Evolutionary conservation across 2,888 invertebrate genomes (phyloP).

Genomic region (Malachius bipustulatus): DNA sequence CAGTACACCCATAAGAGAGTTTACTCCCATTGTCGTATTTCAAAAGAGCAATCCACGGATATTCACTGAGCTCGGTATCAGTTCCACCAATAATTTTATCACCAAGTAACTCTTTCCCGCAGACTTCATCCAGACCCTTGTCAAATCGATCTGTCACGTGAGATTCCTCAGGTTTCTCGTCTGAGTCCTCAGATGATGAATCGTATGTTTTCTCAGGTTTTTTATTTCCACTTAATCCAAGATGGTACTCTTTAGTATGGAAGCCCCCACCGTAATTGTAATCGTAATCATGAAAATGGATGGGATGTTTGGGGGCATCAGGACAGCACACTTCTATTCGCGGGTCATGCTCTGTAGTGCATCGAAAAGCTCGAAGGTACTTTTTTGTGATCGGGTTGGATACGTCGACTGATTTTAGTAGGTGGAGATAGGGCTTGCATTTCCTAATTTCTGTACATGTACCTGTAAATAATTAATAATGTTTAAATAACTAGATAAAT

Average conservation of each 20-base stretch:
- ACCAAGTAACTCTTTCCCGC: constrained; percentile 45
- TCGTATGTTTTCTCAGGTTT: no score
- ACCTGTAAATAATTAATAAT: constrained; percentile 16
- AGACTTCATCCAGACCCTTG: constrained; percentile 27
- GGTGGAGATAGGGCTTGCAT: constrained; percentile 17
- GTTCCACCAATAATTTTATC: constrained; percentile 51
- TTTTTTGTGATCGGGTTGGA: constrained; percentile 11
- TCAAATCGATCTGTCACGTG: constrained; percentile 13
- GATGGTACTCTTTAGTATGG: no score
- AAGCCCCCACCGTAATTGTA: no score
- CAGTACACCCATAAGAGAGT: constrained; percentile 29
- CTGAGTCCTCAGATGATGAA: background rate
- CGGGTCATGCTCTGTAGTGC: constrained; percentile 17
- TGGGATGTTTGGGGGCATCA: background rate
- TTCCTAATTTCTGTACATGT: constrained; percentile 19
- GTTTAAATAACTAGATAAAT: no score
- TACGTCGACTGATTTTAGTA: constrained; percentile 12
- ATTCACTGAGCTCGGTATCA: constrained; percentile 38
- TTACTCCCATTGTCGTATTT: constrained; percentile 16
- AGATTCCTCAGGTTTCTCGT: constrained; percentile 7
- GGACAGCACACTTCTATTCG: constrained; percentile 21
- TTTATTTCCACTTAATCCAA: no score
- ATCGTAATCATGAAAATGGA: no score
- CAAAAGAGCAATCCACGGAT: constrained; percentile 31
- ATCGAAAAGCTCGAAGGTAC: constrained; percentile 19